Evolutionary conservation across 64 coral and sea anemone species (phyloP).

Genomic region (Pocillopora verrucosa): DNA sequence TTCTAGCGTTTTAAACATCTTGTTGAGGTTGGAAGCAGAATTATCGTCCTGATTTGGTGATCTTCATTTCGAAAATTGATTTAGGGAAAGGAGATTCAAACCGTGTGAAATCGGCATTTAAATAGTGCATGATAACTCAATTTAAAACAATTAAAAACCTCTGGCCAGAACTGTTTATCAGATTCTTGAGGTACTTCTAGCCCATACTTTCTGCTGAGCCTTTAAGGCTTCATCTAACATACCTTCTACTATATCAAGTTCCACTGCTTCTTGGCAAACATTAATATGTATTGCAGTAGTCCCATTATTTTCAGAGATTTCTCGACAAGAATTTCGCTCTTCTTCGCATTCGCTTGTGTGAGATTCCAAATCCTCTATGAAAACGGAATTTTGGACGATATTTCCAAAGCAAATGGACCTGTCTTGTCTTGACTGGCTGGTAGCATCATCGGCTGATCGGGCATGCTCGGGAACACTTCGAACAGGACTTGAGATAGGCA

Average conservation of each 20-base stretch:
- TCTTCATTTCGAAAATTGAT: too few species aligned
- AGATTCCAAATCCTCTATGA: not conserved
- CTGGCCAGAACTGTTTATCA: not conserved
- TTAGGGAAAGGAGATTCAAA: too few species aligned
- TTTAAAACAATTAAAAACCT: not conserved
- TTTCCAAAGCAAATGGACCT: too few species aligned
- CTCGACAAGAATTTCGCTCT: not conserved
- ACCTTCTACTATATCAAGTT: not conserved
- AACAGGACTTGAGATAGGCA: not conserved
- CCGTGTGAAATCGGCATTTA: too few species aligned
- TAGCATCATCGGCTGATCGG: too few species aligned
- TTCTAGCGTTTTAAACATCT: too few species aligned
- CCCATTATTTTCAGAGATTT: not conserved
- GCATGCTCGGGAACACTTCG: not conserved
- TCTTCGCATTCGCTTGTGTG: not conserved
- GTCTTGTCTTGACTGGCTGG: not conserved
- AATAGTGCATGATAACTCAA: too few species aligned
- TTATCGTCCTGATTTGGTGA: too few species aligned
- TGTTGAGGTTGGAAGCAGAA: too few species aligned
- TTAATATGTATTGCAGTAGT: not conserved
- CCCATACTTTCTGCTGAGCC: not conserved
- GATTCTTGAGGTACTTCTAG: not conserved
- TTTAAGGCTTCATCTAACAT: slow-evolving; percentile 1
- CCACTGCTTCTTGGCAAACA: not conserved
- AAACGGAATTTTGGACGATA: not conserved